phyloP scores from a whole-genome alignment of 37 sponge, comb jelly and placozoan genomes.

The Lycopodina hypogea region DNA sequence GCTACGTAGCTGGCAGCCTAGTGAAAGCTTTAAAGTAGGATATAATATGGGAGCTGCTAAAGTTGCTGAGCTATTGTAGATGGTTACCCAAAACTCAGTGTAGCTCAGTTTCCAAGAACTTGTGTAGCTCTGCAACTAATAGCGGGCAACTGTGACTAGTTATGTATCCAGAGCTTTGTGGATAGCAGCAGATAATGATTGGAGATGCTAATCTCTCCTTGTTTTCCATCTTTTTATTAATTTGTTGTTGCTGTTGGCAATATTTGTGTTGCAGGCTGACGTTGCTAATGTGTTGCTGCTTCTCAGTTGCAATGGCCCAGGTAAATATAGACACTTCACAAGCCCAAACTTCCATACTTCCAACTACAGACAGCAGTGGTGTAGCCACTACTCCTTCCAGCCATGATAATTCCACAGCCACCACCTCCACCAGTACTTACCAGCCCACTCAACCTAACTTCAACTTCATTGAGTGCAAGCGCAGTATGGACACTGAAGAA shows the following conservation, averaged over 20 bases:
- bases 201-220: too few species aligned
- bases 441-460: not conserved
- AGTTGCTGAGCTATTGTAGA: too few species aligned
- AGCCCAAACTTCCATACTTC: not conserved
- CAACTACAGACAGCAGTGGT: not conserved
- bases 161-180: too few species aligned
- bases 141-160: too few species aligned
- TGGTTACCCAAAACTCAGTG: too few species aligned
- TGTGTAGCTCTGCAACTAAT: too few species aligned
- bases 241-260: not conserved
- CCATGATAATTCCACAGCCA: not conserved
- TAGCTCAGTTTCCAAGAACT: too few species aligned
- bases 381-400: too few species aligned
- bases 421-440: not conserved
- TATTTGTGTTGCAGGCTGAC: not conserved
- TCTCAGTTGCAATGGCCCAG: not conserved
- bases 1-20: too few species aligned
- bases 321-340: not conserved
- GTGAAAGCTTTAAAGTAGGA: too few species aligned
- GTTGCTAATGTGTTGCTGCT: not conserved
- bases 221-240: not conserved
- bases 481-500: slow-evolving; percentile 3
- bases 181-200: too few species aligned
- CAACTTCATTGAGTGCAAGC: not conserved
- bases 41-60: too few species aligned